Evolutionary conservation across 2,888 invertebrate genomes (phyloP).

Genomic region (Sceliomorpha sp.): DNA sequence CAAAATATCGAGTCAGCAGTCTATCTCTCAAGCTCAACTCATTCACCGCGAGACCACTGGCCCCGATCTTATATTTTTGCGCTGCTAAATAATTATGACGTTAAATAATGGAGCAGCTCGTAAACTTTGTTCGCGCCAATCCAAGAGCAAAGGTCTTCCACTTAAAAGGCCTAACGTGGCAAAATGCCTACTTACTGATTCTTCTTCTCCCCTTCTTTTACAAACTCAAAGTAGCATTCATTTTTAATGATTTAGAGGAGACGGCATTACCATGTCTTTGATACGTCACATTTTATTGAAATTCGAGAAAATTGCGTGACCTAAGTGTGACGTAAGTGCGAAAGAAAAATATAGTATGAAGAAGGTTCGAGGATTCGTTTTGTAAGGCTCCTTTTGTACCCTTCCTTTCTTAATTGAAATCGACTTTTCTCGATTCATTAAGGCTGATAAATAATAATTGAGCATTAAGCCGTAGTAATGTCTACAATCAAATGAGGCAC

Average conservation of each 20-base stretch:
- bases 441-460: not conserved
- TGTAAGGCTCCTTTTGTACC: too few relatives aligned
- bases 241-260: constrained; percentile 7
- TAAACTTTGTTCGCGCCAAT: constrained; percentile 35
- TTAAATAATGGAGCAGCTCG: constrained; percentile 46
- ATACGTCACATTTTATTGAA: not conserved
- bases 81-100: constrained; percentile 48
- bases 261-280: constrained; percentile 7
- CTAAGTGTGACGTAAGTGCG: too few relatives aligned
- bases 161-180: constrained; percentile 9
- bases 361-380: too few relatives aligned
- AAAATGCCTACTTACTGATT: not conserved
- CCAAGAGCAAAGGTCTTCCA: constrained; percentile 8
- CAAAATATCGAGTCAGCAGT: constrained; percentile 59
- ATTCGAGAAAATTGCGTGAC: too few relatives aligned
- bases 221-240: constrained; percentile 2
- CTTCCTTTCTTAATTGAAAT: too few relatives aligned
- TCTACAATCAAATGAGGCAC: constrained; percentile 30
- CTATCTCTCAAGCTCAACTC: constrained; percentile 49
- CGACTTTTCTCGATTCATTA: too few relatives aligned
- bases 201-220: not conserved
- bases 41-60: constrained; percentile 33
- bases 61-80: constrained; percentile 24
- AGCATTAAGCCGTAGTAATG: constrained; percentile 11
- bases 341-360: too few relatives aligned